Evolutionary conservation across 2,888 invertebrate genomes (phyloP), one percentile per base, ranked within the genome.

Genomic region (Ditylenchus weischeri): DNA sequence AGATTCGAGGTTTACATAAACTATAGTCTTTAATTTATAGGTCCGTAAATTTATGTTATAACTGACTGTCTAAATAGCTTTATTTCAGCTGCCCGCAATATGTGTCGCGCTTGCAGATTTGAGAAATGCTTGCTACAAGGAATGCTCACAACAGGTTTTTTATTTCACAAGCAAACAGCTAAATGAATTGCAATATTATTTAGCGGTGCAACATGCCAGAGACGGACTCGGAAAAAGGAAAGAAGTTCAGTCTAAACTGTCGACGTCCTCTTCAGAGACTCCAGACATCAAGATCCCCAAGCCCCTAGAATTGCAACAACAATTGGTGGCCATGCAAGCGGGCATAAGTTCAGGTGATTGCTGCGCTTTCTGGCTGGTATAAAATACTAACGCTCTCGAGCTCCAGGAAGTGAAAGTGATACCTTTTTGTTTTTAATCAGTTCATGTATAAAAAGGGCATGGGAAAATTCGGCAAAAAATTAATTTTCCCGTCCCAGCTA

Each of bases 81-180:
- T n/a, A 49, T 68, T 79, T 71, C 63, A 79, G 79, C 72, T 36
- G 76, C 75, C 13, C 70, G 80, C 35, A 80, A 80, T 64, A 78
- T 79, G 76, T 80, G 80, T 64, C 67, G 80, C 49, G 70, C 77
- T 48, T 80, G 80, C 64, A 70, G 80, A 57, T 78, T 70, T 66
- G 61, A 71, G 62, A 78, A 79, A 69, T 80, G 80, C 62, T 49
- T 79, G 15, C 59, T 65, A n/a, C 70, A 75, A 19, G 79, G 79
- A 47, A 79, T 79, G 79, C 74, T 76, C 62, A 73, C 72, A 21
- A 69, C 75, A 66, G 72, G 63, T 62, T 49, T 63, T n/a, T 15
- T 29, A 29, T 29, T 4, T 2, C 5, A 29, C 29, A 60, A n/a
- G 35, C 21, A 11, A 13, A 11, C n/a, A 60, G 23, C 50, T 60